Evolutionary conservation across 23 tunicate species (phyloP).

Genomic region (Pegea sp.): DNA sequence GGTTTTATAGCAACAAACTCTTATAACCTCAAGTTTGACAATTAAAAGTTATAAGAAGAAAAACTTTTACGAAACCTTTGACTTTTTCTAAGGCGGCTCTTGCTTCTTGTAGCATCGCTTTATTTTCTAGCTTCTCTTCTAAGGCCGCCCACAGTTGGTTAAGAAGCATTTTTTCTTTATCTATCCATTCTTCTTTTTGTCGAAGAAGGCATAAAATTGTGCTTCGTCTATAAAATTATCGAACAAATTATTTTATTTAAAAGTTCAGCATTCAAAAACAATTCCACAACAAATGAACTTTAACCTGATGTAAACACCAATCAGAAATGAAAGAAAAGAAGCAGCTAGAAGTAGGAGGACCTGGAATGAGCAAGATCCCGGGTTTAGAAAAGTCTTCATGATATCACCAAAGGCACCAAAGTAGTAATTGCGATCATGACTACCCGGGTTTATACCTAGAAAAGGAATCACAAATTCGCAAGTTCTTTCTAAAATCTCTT

Average conservation of each 20-base stretch:
- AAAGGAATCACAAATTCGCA: conserved; percentile 63
- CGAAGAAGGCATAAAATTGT: conserved; percentile 52
- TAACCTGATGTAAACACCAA: conserved; percentile 86
- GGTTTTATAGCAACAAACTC: no score
- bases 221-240: conserved; percentile 51
- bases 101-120: conserved; percentile 68
- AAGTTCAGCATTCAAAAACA: no score
- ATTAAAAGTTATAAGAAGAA: no score
- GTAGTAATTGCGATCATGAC: conserved; percentile 25
- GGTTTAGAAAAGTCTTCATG: conserved; percentile 12
- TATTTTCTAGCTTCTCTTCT: conserved; percentile 77
- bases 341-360: conserved; percentile 19
- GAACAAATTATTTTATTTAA: no score
- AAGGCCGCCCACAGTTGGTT: conserved; percentile 89
- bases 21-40: no score
- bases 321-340: conserved; percentile 28
- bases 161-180: conserved; percentile 84
- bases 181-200: conserved; percentile 89
- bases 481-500: conserved; percentile 17
- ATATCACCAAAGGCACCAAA: conserved; percentile 4
- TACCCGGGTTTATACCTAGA: conserved; percentile 71
- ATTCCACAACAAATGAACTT: no score
- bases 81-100: conserved; percentile 45
- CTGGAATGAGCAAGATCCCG: conserved; percentile 64
- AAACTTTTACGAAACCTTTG: no score